Conservation (phyloP, 2,113 vertebrate genomes). For the Myxocyprinus asiaticus region DNA sequence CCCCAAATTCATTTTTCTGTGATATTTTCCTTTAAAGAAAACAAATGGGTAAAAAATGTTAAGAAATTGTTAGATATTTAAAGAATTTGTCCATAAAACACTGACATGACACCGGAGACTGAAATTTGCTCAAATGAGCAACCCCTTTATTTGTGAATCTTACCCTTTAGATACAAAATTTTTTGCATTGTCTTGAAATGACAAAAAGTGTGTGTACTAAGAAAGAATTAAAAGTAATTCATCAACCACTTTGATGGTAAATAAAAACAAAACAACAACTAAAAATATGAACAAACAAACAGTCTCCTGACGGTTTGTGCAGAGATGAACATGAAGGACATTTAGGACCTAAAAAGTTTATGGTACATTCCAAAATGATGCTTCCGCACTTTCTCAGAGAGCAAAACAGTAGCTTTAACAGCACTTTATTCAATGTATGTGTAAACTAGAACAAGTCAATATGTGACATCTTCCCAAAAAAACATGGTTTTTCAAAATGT, state of each 20-base stretch:
- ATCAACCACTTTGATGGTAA: constrained; percentile 54
- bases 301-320: neutral
- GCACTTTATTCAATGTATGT: no score
- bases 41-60: no score
- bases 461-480: no score
- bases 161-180: constrained; percentile 34
- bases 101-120: no score
- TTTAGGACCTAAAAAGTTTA: neutral
- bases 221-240: constrained; percentile 55
- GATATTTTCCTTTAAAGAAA: no score
- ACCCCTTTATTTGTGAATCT: constrained; percentile 51
- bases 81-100: no score
- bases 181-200: constrained; percentile 54
- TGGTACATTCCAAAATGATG: constrained; percentile 39
- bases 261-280: neutral
- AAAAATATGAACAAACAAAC: constrained; percentile 18
- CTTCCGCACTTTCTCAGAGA: constrained; percentile 1
- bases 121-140: constrained; percentile 37
- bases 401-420: constrained; percentile 2
- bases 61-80: no score
- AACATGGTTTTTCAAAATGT: no score
- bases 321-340: neutral
- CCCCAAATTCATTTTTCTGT: no score
- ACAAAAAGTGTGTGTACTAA: constrained; percentile 66
- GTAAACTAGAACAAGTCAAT: no score